Evolutionary conservation across 2,797 vertebrate species (phyloP).

Genomic region (Bradypus variegatus): DNA sequence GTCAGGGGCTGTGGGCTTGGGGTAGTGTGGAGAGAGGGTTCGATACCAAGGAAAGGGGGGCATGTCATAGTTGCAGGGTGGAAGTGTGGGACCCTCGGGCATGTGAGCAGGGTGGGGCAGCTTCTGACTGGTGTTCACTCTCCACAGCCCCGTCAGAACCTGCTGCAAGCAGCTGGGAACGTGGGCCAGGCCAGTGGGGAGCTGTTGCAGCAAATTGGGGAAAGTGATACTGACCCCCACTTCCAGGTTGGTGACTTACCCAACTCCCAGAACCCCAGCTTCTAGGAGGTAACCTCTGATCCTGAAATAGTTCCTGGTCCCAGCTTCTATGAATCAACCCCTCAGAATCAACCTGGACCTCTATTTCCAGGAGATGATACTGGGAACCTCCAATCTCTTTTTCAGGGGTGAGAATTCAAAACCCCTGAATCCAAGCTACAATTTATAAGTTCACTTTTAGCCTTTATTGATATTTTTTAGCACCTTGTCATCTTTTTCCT

Average conservation of each 20-base stretch:
- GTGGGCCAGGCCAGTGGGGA: conserved; percentile 96
- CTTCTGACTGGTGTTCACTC: conserved; percentile 61
- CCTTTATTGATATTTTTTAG: background rate
- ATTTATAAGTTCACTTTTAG: background rate
- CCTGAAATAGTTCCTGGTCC: conserved; percentile 5
- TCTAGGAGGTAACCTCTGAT: conserved; percentile 29
- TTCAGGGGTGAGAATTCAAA: conserved; percentile 29
- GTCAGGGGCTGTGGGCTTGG: conserved; percentile 67
- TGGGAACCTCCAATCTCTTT: background rate
- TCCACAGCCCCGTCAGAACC: conserved; percentile 90
- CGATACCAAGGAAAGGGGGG: background rate
- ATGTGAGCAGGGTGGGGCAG: conserved; percentile 31
- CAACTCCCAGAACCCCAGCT: background rate
- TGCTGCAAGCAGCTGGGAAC: conserved; percentile 93
- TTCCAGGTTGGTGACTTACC: conserved; percentile 85
- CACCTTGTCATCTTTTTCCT: background rate
- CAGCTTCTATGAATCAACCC: conserved; percentile 25
- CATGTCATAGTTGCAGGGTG: background rate
- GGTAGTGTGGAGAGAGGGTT: background rate
- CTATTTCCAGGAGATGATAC: background rate
- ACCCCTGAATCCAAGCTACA: background rate
- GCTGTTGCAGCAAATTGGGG: conserved; percentile 94
- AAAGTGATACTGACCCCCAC: conserved; percentile 89
- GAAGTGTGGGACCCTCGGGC: background rate
- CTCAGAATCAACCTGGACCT: conserved; percentile 20